Evolutionary conservation across 2,888 invertebrate species (phyloP), one percentile per base, ranked within the genome.

Genomic region (Lasioglossum zephyrum): DNA sequence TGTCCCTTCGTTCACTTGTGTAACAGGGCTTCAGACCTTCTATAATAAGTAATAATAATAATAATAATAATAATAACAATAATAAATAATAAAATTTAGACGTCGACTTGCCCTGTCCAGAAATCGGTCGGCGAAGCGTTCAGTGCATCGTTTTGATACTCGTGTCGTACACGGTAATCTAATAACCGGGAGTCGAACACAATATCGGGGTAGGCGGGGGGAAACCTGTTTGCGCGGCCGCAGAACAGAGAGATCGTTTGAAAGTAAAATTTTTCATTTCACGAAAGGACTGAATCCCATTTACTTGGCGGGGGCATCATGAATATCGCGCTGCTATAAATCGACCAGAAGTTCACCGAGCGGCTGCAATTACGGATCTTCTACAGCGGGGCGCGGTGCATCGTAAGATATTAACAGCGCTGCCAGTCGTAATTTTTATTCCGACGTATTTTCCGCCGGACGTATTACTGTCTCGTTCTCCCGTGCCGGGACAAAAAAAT

Each of bases 351-450:
- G 82, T 82, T 87, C 78, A 70, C 57, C 70, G 81, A 41, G 82
- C 89, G 80, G 74, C 79, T 66, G 90, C 88, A 90, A 90, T 90
- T 90, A 90, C 89, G 87, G 36, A 87, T 90, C 89, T 85, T 80
- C 74, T 66, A 36, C 78, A 57, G 44, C 39, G 73, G 75, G 82
- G 70, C 77, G 79, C 77, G 63, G 63, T 18, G 79, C 88, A 85
- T 89, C 82, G 91, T 91, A 91, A 88, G 91, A 91, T 91, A 91
- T 91, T 91, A 91, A 91, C 89, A 89, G 78, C 81, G 73, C 77
- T 72, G 87, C 79, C 82, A 44, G 86, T 79, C 88, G 88, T 89
- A 91, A 91, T 86, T 91, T 91, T 89, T 86, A 91, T 87, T 86
- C 88, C 84, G 86, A 85, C 89, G 86, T 88, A 84, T 91, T 91